Base-by-base conservation (phyloP, 2,888 invertebrate species). In the Spisula solida region DNA sequence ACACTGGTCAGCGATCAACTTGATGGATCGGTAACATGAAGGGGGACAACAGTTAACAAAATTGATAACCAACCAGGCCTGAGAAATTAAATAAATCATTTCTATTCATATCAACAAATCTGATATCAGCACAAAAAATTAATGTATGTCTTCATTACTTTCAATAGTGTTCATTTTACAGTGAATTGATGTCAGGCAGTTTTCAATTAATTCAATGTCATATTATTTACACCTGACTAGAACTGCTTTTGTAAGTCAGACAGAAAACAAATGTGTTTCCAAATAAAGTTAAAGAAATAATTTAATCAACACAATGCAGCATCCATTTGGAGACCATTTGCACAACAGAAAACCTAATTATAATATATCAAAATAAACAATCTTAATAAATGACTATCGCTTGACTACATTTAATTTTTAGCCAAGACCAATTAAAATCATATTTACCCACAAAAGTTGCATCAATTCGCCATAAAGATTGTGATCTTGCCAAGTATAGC, bases 131-230 rank as follows among this genome's bases (percentile, higher is more conserved):
- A 70, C 48, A 29, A 70, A 70, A 70, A 31, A 85, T 79, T 85
- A 85, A 85, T 85, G 78, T 79, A 85, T 79, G 78, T 79, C 79
- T 79, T 79, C 79, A 78, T 85, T 41, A 78, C 66, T 66, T 70
- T 55, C 34, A 1, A 56, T 47, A 47, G 60, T 31, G 75, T 16
- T 75, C 75, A 75, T 31, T 75, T 75, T 34, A 18, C 25, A 75
- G 25, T 16, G 12, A 31, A 75, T 31, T 75, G 75, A 75, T 18
- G 34, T 16, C 31, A 4, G 16, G 75, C 18, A 75, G 75, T 34
- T 75, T 75, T 75, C 34, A 31, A 75, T 75, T 75, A 31, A 75
- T 75, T 75, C 31, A 75, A 75, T 75, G 29, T 75, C 75, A 75
- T 75, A 75, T 75, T 75, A 75, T 75, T 75, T 25, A 75, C 16